A percentile compares a stretch with the other conserved stretches of the same genome.
Conservation (phyloP, 2,797 vertebrate genomes). For the Arnoldichthys spilopterus region DNA sequence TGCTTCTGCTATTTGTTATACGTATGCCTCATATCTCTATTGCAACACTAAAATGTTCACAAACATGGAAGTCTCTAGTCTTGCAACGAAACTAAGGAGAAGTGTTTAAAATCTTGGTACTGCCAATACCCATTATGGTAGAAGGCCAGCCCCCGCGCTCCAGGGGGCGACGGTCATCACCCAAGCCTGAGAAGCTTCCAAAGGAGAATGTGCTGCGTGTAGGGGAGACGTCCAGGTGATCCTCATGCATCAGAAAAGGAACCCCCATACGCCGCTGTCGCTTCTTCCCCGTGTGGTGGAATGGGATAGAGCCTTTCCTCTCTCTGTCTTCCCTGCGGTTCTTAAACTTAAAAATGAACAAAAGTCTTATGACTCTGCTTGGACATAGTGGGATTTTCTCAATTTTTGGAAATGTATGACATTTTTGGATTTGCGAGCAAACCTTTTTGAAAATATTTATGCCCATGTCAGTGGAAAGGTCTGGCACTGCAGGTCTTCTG, state of each 20-base stretch:
- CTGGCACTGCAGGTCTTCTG: conserved; percentile 92
- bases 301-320: conserved; percentile 95
- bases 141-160: conserved; percentile 96
- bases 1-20: too few relatives aligned
- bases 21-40: too few relatives aligned
- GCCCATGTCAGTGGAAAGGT: conserved; percentile 94
- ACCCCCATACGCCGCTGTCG: conserved; percentile 93
- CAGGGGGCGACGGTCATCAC: conserved; percentile 90
- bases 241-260: conserved; percentile 94
- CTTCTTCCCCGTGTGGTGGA: conserved; percentile 93
- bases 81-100: too few relatives aligned
- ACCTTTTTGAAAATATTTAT: conserved; percentile 99
- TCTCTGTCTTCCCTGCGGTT: conserved; percentile 95
- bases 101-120: background rate
- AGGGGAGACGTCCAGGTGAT: conserved; percentile 94
- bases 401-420: background rate
- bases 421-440: conserved; percentile 14
- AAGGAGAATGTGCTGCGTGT: conserved; percentile 98
- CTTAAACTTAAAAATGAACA: conserved; percentile 84
- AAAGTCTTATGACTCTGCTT: background rate
- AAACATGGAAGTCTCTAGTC: too few relatives aligned
- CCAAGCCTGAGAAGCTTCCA: conserved; percentile 93
- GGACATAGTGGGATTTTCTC: background rate
- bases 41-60: too few relatives aligned
- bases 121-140: conserved; percentile 88